phyloP scores from a whole-genome alignment of 2,888 invertebrate genomes.

The Apodemia hepburni region DNA sequence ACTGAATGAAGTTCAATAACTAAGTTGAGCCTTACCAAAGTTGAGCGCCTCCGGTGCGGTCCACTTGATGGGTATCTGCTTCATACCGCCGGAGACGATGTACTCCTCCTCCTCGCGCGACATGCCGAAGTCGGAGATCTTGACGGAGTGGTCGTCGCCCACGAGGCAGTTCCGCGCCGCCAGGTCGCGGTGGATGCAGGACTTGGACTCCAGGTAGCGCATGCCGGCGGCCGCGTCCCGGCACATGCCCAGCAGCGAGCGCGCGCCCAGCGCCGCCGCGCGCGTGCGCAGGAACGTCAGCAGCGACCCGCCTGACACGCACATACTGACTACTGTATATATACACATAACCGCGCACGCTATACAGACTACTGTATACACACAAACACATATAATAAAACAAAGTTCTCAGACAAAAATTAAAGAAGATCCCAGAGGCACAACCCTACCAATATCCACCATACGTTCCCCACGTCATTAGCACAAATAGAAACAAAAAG shows the following conservation, averaged over 20 bases:
- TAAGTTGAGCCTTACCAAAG: conserved; percentile 82
- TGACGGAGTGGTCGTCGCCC: conserved; percentile 92
- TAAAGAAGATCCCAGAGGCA: too few species aligned
- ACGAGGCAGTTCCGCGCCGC: conserved; percentile 97
- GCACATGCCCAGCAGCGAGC: conserved; percentile 92
- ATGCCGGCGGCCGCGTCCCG: conserved; percentile 96
- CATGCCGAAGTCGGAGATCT: conserved; percentile 99
- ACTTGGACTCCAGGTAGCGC: conserved; percentile 96
- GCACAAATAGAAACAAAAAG: too few species aligned
- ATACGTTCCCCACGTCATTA: too few species aligned
- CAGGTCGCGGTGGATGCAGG: conserved; percentile 97
- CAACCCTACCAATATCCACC: too few species aligned
- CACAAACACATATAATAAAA: too few species aligned
- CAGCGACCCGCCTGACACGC: conserved; percentile 89
- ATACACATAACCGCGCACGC: not conserved
- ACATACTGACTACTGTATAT: not conserved
- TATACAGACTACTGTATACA: not conserved
- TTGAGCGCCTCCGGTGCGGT: conserved; percentile 98
- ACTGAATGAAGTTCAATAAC: too few species aligned
- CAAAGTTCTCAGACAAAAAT: too few species aligned
- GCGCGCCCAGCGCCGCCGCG: conserved; percentile 81
- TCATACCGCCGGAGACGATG: conserved; percentile 98
- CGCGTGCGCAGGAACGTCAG: conserved; percentile 93
- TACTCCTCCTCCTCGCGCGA: conserved; percentile 98
- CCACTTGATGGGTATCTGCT: conserved; percentile 99